Evolutionary conservation across 2,113 vertebrate genomes (phyloP), one percentile per base, ranked within the genome.

Genomic region (Tringa solitaria): DNA sequence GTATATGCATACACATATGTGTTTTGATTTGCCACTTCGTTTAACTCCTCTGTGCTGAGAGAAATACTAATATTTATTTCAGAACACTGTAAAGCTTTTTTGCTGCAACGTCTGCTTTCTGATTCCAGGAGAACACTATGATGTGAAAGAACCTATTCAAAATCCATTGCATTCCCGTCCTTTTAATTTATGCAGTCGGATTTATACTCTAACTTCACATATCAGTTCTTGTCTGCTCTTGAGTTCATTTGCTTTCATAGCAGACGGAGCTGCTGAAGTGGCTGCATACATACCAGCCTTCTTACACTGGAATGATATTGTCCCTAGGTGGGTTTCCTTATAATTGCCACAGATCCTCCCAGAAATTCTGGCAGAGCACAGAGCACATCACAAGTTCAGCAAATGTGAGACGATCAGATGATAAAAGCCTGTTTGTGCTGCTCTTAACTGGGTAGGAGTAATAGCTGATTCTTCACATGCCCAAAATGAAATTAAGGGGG

Each of bases 81-180:
- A 87, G 93, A 89, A 43, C 53, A 86, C 96, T 93, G 93, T 88
- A 94, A 95, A 96, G 92, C 95, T 86, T 87, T 95, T 89, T 79
- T 95, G 74, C 95, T 91, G 92, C 68, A 79, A 45, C 60, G 89
- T 91, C 95, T 96, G 90, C 94, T 81, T 92, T 77, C 92, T 96
- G 95, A 95, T 97, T 96, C 95, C 93, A 70, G 84, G 75, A 94
- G 96, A 96, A 96, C 82, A 81, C 84, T 91, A 10, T 82, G 90
- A 88, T 95, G 92, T 97, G 97, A 97, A 97, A 97, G 96, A 94
- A 94, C 84, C 96, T 86, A 97, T 97, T 97, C 96, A 97, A 97
- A 93, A 95, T 89, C 89, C 87, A 93, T 96, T 94, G 90, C 96
- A 80, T 92, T 92, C 94, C 94, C 27, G 15, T 96, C 89, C 85